phyloP scores from a whole-genome alignment of 2,113 vertebrate species.

The Platichthys flesus region DNA sequence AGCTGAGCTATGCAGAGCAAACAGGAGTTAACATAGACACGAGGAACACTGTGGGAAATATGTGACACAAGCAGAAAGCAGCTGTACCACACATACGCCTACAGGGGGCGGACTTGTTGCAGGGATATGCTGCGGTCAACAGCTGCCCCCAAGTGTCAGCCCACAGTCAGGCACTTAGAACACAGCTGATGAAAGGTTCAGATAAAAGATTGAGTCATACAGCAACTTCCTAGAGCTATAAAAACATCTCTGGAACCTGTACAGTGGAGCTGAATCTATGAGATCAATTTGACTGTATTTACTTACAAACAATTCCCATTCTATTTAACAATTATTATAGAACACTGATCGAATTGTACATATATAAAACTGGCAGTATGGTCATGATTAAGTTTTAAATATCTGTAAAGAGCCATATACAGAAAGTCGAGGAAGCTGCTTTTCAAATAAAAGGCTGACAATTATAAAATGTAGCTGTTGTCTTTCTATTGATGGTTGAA shows the following conservation, averaged over 20 bases:
- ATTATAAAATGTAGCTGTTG: no score
- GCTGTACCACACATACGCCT: constrained; percentile 35
- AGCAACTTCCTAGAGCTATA: background rate
- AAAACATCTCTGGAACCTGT: background rate
- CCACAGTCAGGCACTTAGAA: background rate
- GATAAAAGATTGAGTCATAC: background rate
- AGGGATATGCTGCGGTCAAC: constrained; percentile 1
- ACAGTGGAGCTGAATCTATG: background rate
- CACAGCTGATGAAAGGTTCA: background rate
- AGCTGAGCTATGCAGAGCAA: constrained; percentile 61
- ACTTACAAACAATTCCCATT: no score
- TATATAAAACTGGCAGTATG: no score
- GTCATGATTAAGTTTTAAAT: no score
- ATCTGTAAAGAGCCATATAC: no score
- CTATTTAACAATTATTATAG: no score
- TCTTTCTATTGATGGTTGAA: no score
- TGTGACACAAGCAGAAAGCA: background rate
- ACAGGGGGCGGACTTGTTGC: constrained; percentile 53
- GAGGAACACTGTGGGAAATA: background rate
- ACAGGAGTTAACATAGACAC: constrained; percentile 18
- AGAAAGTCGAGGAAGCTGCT: no score
- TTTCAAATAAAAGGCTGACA: no score
- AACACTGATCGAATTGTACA: no score
- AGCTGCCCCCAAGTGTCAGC: constrained; percentile 41
- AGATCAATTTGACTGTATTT: no score